Conservation (phyloP, 1,140 invertebrate species). For the Yoshiicerus persimilis region DNA sequence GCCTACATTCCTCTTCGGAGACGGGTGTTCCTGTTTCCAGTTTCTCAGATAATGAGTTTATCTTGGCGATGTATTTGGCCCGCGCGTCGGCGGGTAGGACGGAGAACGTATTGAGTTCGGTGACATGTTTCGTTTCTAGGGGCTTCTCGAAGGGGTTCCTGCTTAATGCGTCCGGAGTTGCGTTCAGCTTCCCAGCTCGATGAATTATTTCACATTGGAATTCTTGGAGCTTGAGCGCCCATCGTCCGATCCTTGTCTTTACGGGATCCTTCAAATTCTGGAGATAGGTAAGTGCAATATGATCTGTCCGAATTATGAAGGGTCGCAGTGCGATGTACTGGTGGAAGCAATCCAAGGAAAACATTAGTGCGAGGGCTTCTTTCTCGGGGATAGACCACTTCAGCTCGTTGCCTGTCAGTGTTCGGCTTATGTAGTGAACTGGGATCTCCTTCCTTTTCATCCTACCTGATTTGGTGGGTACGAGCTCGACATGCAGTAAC, state of each 20-base stretch:
- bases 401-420: not conserved
- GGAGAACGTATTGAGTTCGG: not conserved
- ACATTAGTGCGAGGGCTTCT: not conserved
- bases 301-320: not conserved
- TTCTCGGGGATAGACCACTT: not conserved
- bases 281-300: not conserved
- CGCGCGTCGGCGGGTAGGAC: not conserved
- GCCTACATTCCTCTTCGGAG: too few species aligned
- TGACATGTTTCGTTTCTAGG: not conserved
- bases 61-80: not conserved
- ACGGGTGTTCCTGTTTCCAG: not conserved
- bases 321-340: not conserved
- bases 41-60: not conserved
- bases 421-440: not conserved
- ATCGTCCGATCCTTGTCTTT: not conserved
- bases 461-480: not conserved
- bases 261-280: not conserved
- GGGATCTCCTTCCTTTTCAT: not conserved
- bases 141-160: not conserved
- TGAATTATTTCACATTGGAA: not conserved
- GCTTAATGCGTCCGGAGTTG: not conserved
- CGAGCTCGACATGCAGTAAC: not conserved
- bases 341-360: not conserved
- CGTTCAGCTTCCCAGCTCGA: not conserved
- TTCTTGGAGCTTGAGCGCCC: not conserved